These are phyloP conservation scores for Argentina silus DNA, from an alignment of 2,797 vertebrate genomes.

Conservation along the genomic window DNA sequence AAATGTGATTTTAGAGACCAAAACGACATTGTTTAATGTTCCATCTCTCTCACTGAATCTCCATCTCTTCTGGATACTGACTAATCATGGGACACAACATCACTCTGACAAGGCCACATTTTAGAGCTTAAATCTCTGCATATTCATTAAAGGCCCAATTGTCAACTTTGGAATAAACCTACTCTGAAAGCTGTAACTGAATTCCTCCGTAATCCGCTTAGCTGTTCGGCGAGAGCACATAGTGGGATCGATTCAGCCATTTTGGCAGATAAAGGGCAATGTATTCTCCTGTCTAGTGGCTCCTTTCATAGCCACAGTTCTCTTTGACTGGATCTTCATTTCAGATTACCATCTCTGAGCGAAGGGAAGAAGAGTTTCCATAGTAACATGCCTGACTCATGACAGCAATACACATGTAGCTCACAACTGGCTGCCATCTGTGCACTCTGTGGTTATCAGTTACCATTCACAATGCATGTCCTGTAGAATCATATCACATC, in stretches of 20 bases:
- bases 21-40: too few relatives aligned
- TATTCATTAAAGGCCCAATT: background rate
- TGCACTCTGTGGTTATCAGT: background rate
- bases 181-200: background rate
- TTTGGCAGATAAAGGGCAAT: background rate
- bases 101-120: too few relatives aligned
- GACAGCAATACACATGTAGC: slow-evolving; percentile 1
- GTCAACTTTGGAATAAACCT: background rate
- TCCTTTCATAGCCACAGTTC: slow-evolving; percentile 4
- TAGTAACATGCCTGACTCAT: slow-evolving; percentile 1
- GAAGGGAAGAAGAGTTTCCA: background rate
- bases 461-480: background rate
- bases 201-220: background rate
- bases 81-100: too few relatives aligned
- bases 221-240: background rate
- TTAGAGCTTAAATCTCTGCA: background rate
- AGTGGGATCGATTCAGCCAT: background rate
- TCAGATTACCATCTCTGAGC: background rate
- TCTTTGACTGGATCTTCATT: slow-evolving; percentile 6
- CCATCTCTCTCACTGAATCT: too few relatives aligned
- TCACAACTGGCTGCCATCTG: background rate
- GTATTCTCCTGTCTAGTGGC: background rate
- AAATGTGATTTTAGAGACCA: too few relatives aligned
- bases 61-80: too few relatives aligned
- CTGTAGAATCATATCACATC: background rate